Percentiles rank a stretch among this genome's conserved stretches.
Evolutionary conservation across 2,888 invertebrate genomes (phyloP).

Genomic region (Drosophila merina): DNA sequence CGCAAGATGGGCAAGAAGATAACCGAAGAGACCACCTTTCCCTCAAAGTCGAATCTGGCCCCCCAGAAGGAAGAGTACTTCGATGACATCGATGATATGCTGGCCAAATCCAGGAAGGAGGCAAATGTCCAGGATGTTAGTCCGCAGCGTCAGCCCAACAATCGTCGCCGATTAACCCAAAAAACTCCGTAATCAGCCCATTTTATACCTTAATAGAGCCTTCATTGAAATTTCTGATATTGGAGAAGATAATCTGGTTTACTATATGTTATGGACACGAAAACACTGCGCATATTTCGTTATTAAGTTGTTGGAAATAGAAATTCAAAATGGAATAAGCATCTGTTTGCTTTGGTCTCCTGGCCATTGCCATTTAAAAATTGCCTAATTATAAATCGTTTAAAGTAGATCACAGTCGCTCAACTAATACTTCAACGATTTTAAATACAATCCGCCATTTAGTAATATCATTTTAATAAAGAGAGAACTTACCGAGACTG

Average conservation of each 20-base stretch:
- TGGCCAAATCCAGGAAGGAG: constrained; percentile 14
- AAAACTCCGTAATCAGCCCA: not conserved
- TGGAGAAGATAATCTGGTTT: not conserved
- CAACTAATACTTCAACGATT: constrained; percentile 1
- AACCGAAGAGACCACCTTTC: not conserved
- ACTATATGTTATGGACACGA: not conserved
- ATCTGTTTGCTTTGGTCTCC: not conserved
- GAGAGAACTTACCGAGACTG: constrained; percentile 60
- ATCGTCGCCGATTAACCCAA: not conserved
- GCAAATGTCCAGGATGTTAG: constrained; percentile 2
- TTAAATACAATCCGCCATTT: not conserved
- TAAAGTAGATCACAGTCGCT: not conserved
- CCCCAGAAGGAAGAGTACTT: not conserved
- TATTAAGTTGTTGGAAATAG: not conserved
- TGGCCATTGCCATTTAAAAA: not conserved
- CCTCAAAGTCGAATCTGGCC: not conserved
- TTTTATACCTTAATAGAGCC: too few species aligned
- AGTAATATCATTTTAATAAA: not conserved
- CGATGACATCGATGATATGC: constrained; percentile 24
- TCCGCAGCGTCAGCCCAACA: constrained; percentile 3
- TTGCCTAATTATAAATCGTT: constrained; percentile 2
- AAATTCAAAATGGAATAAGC: constrained; percentile 10
- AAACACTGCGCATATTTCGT: not conserved
- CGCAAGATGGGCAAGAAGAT: not conserved
- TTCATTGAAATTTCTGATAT: not conserved